Conservation (phyloP, 2,113 vertebrate genomes). For the Abramis brama region DNA sequence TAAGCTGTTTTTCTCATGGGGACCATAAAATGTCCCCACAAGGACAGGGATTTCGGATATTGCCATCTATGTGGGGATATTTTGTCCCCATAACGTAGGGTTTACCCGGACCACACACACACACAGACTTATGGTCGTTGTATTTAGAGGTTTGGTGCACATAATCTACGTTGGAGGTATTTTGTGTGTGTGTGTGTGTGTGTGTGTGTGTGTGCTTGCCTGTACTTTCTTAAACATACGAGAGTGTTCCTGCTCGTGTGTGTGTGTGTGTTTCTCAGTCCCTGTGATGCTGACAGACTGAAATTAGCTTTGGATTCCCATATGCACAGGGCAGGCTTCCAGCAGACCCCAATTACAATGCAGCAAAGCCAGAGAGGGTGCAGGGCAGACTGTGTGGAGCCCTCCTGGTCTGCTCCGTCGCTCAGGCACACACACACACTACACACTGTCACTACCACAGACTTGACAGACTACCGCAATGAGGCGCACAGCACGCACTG, state of each 20-base stretch:
- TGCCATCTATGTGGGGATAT: too few relatives aligned
- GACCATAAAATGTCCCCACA: too few relatives aligned
- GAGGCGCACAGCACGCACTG: slow-evolving; percentile 45
- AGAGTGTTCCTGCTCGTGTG: slow-evolving; percentile 45
- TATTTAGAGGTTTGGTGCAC: slow-evolving; percentile 4
- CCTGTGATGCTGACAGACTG: slow-evolving; percentile 64
- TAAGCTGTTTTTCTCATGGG: too few relatives aligned
- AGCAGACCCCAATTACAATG: slow-evolving; percentile 79
- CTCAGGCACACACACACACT: slow-evolving; percentile 64
- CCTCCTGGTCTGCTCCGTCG: slow-evolving; percentile 69
- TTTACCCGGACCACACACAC: too few relatives aligned
- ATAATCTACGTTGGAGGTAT: slow-evolving; percentile 7
- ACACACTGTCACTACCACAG: slow-evolving; percentile 41
- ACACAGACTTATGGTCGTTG: background rate
- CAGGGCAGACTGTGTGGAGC: slow-evolving; percentile 78
- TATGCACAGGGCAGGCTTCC: slow-evolving; percentile 72
- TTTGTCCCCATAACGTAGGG: too few relatives aligned
- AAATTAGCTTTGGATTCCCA: slow-evolving; percentile 74
- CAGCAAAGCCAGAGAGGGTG: slow-evolving; percentile 73
- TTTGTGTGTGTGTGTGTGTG: slow-evolving; percentile 34
- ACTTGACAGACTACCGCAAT: slow-evolving; percentile 46
- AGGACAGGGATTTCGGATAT: too few relatives aligned
- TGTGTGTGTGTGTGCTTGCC: slow-evolving; percentile 30
- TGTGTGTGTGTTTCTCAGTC: slow-evolving; percentile 36
- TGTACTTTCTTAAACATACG: slow-evolving; percentile 25